phyloP scores from a whole-genome alignment of 2,113 vertebrate genomes.

The Neolamprologus ventralis region DNA sequence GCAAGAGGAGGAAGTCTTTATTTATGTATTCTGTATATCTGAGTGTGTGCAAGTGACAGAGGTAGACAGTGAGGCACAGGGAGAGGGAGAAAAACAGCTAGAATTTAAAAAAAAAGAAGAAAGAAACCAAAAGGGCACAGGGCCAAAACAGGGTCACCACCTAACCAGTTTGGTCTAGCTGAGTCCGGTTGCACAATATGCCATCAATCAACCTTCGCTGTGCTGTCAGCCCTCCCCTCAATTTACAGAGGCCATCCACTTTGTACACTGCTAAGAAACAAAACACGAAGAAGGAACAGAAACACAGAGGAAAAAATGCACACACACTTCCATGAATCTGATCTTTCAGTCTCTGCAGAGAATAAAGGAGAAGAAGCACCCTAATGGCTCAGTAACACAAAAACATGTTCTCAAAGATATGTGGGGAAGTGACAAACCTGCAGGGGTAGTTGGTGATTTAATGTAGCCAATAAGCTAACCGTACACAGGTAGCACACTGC shows the following conservation, averaged over 20 bases:
- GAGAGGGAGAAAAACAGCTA: conserved; percentile 1
- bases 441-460: background rate
- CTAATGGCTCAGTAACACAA: background rate
- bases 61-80: background rate
- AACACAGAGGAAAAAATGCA: background rate
- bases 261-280: conserved; percentile 54
- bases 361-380: conserved; percentile 17
- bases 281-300: conserved; percentile 25
- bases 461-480: background rate
- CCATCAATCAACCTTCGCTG: conserved; percentile 70
- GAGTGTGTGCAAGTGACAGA: background rate
- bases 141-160: conserved; percentile 64
- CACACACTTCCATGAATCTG: conserved; percentile 16
- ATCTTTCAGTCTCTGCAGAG: conserved; percentile 38
- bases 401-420: background rate
- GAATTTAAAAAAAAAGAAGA: background rate
- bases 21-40: background rate
- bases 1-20: conserved; percentile 19
- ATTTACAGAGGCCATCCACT: conserved; percentile 53
- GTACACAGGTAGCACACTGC: background rate
- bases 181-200: conserved; percentile 71
- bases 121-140: conserved; percentile 35
- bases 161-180: conserved; percentile 70
- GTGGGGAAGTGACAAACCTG: background rate
- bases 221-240: conserved; percentile 59